Base-by-base conservation (phyloP, 2,888 invertebrate genomes). In the Acronicta psi region DNA sequence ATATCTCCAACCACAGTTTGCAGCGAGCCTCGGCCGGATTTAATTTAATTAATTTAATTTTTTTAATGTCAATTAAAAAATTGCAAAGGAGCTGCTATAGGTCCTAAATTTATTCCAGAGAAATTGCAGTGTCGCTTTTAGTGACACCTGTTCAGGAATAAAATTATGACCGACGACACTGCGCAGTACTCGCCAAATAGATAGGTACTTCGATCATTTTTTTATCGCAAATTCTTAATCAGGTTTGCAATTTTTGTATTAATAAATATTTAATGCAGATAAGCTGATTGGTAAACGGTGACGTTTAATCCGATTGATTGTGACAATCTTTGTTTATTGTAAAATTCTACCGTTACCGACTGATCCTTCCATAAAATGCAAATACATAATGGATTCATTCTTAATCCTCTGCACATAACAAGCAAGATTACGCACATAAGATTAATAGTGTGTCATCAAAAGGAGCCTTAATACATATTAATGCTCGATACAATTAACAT, bases 391-490 rank as follows among this genome's bases (percentile, higher is more conserved):
- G 50, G 44, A 41, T 47, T 73, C 8, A 20, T 20, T 8, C 47
- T 50, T 56, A 67, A 72, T 61, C 55, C 44, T 25, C 5, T 11
- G 45, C 59, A 44, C 49, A 54, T 63, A 59, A 55, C 36, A 49
- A 57, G 20, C 11, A 34, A 46, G 56, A 60, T 71, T 66, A 71
- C 38, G 42, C 18, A 6, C 46, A 36, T 18, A 40, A 60, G 54
- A 60, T 66, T 66, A 57, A 58, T 65, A 57, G 49, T 17, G 14
- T 71, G 60, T 60, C 73, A 49, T 66, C 43, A 45, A 45, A 57
- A 25, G 18, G 47, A 55, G 41, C 5, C 14, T 53, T 47, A 56
- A 72, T 68, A 55, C 51, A 49, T 52, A 73, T 55, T 49, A 41
- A 73, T 74, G 36, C 38, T 16, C 25, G 10, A 51, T 53, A n/a